Evolutionary conservation across 2,888 invertebrate species (phyloP).

Genomic region (Diaprepes abbreviatus): DNA sequence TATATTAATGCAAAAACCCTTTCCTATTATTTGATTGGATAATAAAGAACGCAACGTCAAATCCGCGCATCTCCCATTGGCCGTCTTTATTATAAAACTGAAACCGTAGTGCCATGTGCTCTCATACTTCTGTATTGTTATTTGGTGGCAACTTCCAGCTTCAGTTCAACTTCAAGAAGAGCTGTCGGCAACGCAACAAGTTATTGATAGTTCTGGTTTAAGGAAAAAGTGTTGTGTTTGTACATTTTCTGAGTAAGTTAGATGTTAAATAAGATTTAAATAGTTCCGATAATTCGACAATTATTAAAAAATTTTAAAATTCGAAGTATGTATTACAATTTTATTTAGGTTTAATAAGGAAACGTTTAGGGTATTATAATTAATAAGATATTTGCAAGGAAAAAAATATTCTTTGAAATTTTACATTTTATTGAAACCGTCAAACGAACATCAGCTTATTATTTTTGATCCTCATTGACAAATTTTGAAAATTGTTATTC

Average conservation of each 20-base stretch:
- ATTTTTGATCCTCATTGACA: no score
- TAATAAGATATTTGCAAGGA: no score
- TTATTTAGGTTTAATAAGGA: no score
- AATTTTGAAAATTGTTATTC: no score
- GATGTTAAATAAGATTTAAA: no score
- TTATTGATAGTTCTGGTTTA: constrained; percentile 5
- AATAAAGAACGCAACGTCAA: constrained; percentile 3
- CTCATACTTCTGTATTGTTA: constrained; percentile 30
- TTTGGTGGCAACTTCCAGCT: constrained; percentile 26
- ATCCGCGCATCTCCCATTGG: constrained; percentile 23
- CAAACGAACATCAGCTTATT: no score
- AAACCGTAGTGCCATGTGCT: constrained; percentile 25
- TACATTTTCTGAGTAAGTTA: not conserved
- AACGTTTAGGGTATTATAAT: no score
- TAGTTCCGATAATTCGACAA: no score
- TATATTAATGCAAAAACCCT: constrained; percentile 19
- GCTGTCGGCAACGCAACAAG: not conserved
- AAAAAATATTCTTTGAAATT: no score
- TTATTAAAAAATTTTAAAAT: no score
- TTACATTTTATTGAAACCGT: no score
- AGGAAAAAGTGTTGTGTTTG: not conserved
- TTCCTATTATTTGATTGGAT: not conserved
- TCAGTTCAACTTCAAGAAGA: constrained; percentile 20
- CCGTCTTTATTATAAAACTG: constrained; percentile 36
- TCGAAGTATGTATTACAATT: no score